phyloP scores from a whole-genome alignment of 2,888 invertebrate species.

The Acanthopleura granulata region DNA sequence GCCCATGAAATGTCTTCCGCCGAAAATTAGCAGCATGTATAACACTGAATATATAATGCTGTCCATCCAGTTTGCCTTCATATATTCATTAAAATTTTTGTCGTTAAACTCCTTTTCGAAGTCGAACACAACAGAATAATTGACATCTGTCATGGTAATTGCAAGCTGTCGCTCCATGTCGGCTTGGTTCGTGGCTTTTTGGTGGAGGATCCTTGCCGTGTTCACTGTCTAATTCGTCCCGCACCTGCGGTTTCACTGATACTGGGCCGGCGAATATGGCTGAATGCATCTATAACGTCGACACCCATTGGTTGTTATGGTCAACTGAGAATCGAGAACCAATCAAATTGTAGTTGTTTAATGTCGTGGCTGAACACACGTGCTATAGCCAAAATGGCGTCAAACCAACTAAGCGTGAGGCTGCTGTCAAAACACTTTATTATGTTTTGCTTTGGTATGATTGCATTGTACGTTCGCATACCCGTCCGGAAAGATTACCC shows the following conservation, averaged over 20 bases:
- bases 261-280: background rate
- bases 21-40: slow-evolving; percentile 95
- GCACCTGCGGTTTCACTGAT: slow-evolving; percentile 2
- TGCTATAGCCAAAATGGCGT: slow-evolving; percentile 9
- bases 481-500: too few species aligned
- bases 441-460: background rate
- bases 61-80: slow-evolving; percentile 96
- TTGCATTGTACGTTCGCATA: too few species aligned
- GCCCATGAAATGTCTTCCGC: slow-evolving; percentile 94
- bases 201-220: background rate
- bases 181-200: background rate
- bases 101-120: slow-evolving; percentile 96
- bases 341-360: slow-evolving; percentile 25
- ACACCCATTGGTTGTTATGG: slow-evolving; percentile 23
- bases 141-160: slow-evolving; percentile 17
- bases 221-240: background rate
- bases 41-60: slow-evolving; percentile 82
- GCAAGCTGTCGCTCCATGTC: background rate
- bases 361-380: background rate
- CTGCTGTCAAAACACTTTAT: background rate
- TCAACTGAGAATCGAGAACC: slow-evolving; percentile 26
- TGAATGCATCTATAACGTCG: slow-evolving; percentile 2
- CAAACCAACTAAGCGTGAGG: background rate
- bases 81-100: slow-evolving; percentile 90
- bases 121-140: slow-evolving; percentile 70